phyloP scores from a whole-genome alignment of 2,113 vertebrate genomes.

The Ellobius talpinus region DNA sequence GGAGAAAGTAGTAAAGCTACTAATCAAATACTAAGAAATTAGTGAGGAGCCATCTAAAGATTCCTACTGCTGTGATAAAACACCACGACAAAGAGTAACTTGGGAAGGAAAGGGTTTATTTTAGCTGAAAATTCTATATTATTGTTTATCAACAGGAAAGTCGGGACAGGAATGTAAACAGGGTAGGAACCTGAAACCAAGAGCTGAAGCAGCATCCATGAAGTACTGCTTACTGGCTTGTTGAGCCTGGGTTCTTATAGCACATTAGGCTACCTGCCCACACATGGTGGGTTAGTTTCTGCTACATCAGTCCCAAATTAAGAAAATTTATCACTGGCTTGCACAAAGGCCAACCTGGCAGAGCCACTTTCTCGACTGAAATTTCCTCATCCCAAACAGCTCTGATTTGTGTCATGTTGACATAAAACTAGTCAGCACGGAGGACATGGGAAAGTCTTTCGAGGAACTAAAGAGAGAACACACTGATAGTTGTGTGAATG shows the following conservation, averaged over 20 bases:
- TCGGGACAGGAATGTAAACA: not conserved
- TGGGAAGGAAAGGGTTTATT: not conserved
- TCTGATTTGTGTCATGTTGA: not conserved
- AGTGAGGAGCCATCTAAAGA: not conserved
- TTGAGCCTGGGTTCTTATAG: not conserved
- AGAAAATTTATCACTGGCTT: not conserved
- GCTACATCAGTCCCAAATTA: not conserved
- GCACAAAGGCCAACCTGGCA: not conserved
- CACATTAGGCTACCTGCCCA: not conserved
- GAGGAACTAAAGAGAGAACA: not conserved
- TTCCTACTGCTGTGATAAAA: not conserved
- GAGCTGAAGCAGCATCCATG: too few species aligned
- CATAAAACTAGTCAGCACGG: not conserved
- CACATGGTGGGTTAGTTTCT: not conserved
- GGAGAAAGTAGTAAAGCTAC: not conserved
- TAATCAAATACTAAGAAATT: not conserved
- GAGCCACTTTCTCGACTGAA: not conserved
- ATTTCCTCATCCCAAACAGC: not conserved
- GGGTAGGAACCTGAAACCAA: not conserved
- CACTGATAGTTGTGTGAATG: not conserved
- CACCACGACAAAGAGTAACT: not conserved
- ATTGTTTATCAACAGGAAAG: not conserved
- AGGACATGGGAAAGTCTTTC: not conserved
- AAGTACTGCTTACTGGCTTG: not conserved
- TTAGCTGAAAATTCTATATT: not conserved